Evolutionary conservation across 92 coral and sea anemone species (phyloP).

Genomic region (Parazoanthus atlanticus): DNA sequence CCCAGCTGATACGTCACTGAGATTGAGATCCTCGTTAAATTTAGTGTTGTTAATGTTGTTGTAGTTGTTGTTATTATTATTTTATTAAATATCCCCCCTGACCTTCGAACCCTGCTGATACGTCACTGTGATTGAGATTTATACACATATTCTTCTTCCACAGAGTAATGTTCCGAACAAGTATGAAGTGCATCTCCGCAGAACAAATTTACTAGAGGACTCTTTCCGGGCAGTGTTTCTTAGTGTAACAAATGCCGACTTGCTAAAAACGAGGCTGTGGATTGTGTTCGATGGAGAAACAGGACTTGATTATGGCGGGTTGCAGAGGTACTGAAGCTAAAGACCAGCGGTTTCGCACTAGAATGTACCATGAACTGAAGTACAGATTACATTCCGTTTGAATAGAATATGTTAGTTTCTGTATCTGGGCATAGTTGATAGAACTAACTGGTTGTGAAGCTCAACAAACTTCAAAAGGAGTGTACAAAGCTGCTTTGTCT

Average conservation of each 20-base stretch:
- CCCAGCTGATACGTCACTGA: too few relatives aligned
- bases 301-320: conserved; percentile 99
- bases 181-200: conserved; percentile 89
- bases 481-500: too few relatives aligned
- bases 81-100: too few relatives aligned
- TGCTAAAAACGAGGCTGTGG: conserved; percentile 92
- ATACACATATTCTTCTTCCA: background rate
- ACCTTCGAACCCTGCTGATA: background rate
- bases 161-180: conserved; percentile 97
- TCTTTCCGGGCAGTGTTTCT: conserved; percentile 88
- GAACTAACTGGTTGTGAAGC: too few relatives aligned
- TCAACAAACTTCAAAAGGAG: too few relatives aligned
- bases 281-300: conserved; percentile 97
- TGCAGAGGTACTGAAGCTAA: conserved; percentile 72
- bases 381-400: too few relatives aligned
- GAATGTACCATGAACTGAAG: background rate
- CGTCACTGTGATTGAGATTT: too few relatives aligned
- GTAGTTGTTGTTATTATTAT: too few relatives aligned
- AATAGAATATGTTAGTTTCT: too few relatives aligned
- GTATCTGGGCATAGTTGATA: too few relatives aligned
- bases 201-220: conserved; percentile 86
- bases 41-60: too few relatives aligned
- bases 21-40: too few relatives aligned
- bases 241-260: conserved; percentile 78
- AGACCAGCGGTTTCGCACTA: background rate